phyloP scores from a whole-genome alignment of 2,888 invertebrate species.

The Tromatobia lineatoria region DNA sequence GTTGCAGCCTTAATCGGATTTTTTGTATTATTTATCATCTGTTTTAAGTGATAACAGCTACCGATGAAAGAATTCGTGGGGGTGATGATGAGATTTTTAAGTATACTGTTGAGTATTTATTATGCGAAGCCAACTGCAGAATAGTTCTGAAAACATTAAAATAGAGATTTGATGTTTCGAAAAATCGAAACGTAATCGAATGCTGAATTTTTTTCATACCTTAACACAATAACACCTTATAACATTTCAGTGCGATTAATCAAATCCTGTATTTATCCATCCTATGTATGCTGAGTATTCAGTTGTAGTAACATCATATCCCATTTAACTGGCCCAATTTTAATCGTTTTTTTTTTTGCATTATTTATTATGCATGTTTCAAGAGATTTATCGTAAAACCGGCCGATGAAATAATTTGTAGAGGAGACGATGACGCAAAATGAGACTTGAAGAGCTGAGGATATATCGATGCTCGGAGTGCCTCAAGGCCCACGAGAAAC shows the following conservation, averaged over 20 bases:
- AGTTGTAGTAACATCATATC: neutral
- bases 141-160: too few relatives aligned
- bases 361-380: neutral
- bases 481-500: constrained; percentile 44
- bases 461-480: constrained; percentile 52
- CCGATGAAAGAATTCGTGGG: neutral
- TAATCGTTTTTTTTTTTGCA: neutral
- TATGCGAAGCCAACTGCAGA: too few relatives aligned
- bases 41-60: too few relatives aligned
- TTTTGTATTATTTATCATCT: too few relatives aligned
- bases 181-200: too few relatives aligned
- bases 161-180: too few relatives aligned
- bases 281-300: neutral
- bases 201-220: too few relatives aligned
- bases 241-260: neutral
- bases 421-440: constrained; percentile 36
- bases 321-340: neutral
- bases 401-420: constrained; percentile 48
- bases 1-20: too few relatives aligned
- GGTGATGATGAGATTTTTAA: constrained; percentile 18
- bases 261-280: neutral
- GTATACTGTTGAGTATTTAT: too few relatives aligned
- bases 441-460: constrained; percentile 53
- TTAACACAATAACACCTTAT: too few relatives aligned
- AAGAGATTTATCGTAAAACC: constrained; percentile 33